Evolutionary conservation across 1,140 invertebrate species (phyloP), one percentile per base, ranked within the genome.

Genomic region (Zeugodacus cucurbitae): DNA sequence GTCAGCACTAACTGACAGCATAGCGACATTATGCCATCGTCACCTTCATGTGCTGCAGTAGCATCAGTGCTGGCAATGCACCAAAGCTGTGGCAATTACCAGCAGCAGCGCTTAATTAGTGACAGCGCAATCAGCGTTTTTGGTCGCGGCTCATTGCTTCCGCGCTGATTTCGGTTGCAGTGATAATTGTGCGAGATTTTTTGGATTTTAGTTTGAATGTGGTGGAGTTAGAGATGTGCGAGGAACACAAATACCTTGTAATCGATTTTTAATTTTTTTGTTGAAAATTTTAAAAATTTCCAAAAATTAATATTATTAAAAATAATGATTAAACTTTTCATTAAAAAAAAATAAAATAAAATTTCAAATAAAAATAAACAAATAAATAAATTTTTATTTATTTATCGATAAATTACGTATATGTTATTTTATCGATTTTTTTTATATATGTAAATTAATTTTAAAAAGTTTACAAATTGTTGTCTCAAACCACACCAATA

Each of bases 61-160:
- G n/a, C n/a, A n/a, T n/a, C n/a, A n/a, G n/a, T n/a, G n/a, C n/a
- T 62, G n/a, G 14, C 67, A 34, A 74, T 74, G n/a, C 67, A 74
- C 14, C 67, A 41, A 37, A 74, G 10, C 67, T 41, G 29, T 67
- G 1, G 20, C 8, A 37, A 37, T 74, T 74, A 74, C 67, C 67
- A 74, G 67, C 8, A 74, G 67, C 8, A 74, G 67, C 67, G 32
- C 67, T 74, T 74, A 74, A 74, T 74, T 74, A 74, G 67, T 74
- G 64, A 32, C 34, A 41, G 67, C 67, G 67, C 67, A 74, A 41
- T 74, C 67, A 74, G 20, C 67, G 64, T 8, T 37, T 41, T 74
- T 74, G 67, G 67, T 37, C 20, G 17, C 67, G 32, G 20, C 32
- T 74, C 67, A 74, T 34, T 74, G 20, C 34, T 37, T 74, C 20